Conservation (phyloP, 2,113 vertebrate species). For the Anolis carolinensis region DNA sequence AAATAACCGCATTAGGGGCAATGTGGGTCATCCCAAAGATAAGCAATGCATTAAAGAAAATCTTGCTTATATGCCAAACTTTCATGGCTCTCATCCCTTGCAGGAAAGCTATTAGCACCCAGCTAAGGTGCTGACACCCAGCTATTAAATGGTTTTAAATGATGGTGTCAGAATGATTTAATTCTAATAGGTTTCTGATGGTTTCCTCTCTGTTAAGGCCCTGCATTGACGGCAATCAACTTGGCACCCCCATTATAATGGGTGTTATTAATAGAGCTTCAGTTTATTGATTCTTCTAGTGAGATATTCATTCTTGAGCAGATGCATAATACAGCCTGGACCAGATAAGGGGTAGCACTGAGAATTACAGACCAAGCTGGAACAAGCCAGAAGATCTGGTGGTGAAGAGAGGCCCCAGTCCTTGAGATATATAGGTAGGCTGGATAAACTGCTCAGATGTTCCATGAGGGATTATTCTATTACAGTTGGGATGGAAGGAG, state of each 20-base stretch:
- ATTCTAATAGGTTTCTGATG: constrained; percentile 50
- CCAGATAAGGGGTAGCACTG: constrained; percentile 52
- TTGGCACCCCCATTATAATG: constrained; percentile 51
- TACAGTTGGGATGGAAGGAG: constrained; percentile 45
- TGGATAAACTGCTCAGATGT: constrained; percentile 38
- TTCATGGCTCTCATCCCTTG: not conserved
- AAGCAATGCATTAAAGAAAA: constrained; percentile 34
- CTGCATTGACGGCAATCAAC: constrained; percentile 45
- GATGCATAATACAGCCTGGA: constrained; percentile 50
- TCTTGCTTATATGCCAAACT: constrained; percentile 22
- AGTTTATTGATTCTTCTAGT: constrained; percentile 65
- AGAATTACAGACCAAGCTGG: constrained; percentile 51
- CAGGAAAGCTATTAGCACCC: constrained; percentile 32
- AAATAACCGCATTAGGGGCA: not conserved
- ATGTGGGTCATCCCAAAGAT: not conserved
- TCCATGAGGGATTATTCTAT: constrained; percentile 65
- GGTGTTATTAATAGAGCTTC: constrained; percentile 62
- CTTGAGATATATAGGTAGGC: constrained; percentile 45
- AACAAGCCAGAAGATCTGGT: constrained; percentile 28
- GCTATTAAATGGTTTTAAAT: constrained; percentile 31
- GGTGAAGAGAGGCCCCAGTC: constrained; percentile 15
- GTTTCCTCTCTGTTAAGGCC: constrained; percentile 39
- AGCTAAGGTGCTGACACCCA: constrained; percentile 40
- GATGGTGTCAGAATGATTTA: constrained; percentile 60
- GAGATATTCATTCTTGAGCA: constrained; percentile 61